Evolutionary conservation across 2,797 vertebrate genomes (phyloP).

Genomic region (Lates japonicus): DNA sequence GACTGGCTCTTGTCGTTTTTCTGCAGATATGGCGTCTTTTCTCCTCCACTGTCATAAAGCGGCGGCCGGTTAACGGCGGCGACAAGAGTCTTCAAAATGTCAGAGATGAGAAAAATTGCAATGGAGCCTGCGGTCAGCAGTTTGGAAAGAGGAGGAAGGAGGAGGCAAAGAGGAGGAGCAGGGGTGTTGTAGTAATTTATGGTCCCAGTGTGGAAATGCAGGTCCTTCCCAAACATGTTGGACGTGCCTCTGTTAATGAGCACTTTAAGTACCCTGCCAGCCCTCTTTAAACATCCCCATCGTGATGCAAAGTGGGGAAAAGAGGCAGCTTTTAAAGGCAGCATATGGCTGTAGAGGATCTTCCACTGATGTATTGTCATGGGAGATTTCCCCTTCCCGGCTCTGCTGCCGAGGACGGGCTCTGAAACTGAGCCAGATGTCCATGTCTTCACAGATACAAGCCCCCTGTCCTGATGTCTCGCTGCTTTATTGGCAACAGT

Average conservation of each 20-base stretch:
- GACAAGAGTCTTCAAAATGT: conserved; percentile 58
- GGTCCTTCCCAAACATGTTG: conserved; percentile 72
- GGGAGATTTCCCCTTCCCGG: conserved; percentile 55
- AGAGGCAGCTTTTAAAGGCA: conserved; percentile 77
- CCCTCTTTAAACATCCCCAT: conserved; percentile 72
- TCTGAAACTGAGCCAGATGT: conserved; percentile 76
- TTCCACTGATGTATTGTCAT: conserved; percentile 77
- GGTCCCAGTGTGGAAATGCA: conserved; percentile 47
- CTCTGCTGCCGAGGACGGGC: conserved; percentile 54
- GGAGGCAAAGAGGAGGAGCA: neutral
- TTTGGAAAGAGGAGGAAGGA: conserved; percentile 19
- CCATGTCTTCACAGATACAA: conserved; percentile 61
- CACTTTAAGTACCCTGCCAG: conserved; percentile 64
- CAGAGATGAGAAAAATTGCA: conserved; percentile 43
- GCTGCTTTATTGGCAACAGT: conserved; percentile 38
- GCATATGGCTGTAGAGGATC: conserved; percentile 78
- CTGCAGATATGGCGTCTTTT: conserved; percentile 52
- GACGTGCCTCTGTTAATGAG: conserved; percentile 80
- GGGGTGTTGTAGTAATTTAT: conserved; percentile 48
- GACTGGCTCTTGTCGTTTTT: conserved; percentile 57
- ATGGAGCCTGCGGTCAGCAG: conserved; percentile 55
- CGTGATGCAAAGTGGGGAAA: conserved; percentile 67
- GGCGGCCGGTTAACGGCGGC: conserved; percentile 21
- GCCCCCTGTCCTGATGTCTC: conserved; percentile 35
- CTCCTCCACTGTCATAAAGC: conserved; percentile 38